Conservation (phyloP, 2,888 invertebrate genomes). For the Drosophila longiperda region DNA sequence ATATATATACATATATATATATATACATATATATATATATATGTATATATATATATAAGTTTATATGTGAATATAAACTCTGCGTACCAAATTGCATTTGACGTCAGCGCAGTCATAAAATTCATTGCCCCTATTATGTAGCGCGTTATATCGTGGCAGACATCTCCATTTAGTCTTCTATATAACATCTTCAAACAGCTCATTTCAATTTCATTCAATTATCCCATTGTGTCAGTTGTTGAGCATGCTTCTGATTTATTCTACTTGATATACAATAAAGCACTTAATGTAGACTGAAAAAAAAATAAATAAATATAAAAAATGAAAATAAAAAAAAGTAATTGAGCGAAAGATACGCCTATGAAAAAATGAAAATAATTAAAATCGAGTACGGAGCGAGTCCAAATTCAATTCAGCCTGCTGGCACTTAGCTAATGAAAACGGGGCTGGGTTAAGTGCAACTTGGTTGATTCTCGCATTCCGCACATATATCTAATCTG, state of each 20-base stretch:
- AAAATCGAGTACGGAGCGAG: conserved; percentile 26
- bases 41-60: neutral
- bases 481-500: conserved; percentile 19
- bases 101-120: conserved; percentile 18
- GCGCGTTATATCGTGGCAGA: conserved; percentile 6
- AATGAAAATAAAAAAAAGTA: conserved; percentile 7
- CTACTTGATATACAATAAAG: conserved; percentile 68
- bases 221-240: conserved; percentile 65
- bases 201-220: conserved; percentile 72
- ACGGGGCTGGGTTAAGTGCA: conserved; percentile 47
- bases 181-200: conserved; percentile 53
- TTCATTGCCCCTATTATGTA: conserved; percentile 16
- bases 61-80: neutral
- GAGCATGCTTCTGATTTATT: conserved; percentile 70
- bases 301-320: neutral
- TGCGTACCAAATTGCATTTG: conserved; percentile 35
- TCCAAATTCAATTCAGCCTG: conserved; percentile 32
- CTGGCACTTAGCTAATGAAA: conserved; percentile 69
- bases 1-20: neutral
- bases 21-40: conserved; percentile 38
- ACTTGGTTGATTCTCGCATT: conserved; percentile 23
- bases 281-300: conserved; percentile 50
- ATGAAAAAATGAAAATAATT: conserved; percentile 61
- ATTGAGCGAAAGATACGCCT: neutral
- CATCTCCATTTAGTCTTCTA: conserved; percentile 27